A percentile compares a stretch with the other conserved stretches of the same genome.
These are phyloP conservation scores for Diarsia brunnea DNA, from an alignment of 2,888 invertebrate species.

Conservation along the genomic window DNA sequence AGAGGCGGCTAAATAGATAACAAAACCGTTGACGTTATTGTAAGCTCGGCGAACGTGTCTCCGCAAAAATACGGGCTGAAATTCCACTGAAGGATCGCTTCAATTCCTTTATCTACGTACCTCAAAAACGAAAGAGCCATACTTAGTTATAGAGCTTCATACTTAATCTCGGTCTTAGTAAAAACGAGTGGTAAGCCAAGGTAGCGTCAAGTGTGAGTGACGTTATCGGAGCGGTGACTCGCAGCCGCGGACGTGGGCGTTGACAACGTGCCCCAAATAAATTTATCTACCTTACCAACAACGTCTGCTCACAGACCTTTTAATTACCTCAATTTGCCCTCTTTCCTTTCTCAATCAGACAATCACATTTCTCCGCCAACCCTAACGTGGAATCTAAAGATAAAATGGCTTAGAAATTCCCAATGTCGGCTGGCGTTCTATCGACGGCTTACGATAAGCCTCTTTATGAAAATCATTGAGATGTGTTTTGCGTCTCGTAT, in stretches of 20 bases:
- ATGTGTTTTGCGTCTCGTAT: conserved; percentile 41
- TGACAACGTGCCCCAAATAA: conserved; percentile 72
- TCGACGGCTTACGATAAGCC: conserved; percentile 58
- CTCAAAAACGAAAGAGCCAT: conserved; percentile 63
- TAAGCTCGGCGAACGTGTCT: conserved; percentile 52
- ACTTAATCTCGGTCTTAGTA: conserved; percentile 78
- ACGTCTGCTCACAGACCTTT: conserved; percentile 80
- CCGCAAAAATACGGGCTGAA: conserved; percentile 52
- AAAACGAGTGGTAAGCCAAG: conserved; percentile 76
- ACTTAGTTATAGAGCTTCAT: conserved; percentile 71
- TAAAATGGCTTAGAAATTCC: conserved; percentile 57
- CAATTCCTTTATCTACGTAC: conserved; percentile 63
- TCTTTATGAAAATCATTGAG: conserved; percentile 59
- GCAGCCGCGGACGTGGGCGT: conserved; percentile 71
- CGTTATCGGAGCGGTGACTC: conserved; percentile 81
- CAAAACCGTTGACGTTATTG: conserved; percentile 52
- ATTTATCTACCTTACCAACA: conserved; percentile 76
- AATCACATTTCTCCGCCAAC: conserved; percentile 51
- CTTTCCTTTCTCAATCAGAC: conserved; percentile 59
- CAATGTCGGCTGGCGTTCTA: conserved; percentile 54
- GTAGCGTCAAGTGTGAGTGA: conserved; percentile 83
- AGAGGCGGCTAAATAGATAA: conserved; percentile 51
- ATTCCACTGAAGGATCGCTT: conserved; percentile 57
- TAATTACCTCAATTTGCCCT: conserved; percentile 80
- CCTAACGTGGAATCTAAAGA: conserved; percentile 46